Base-by-base conservation (phyloP, 2,113 vertebrate genomes). In the Platichthys stellatus region DNA sequence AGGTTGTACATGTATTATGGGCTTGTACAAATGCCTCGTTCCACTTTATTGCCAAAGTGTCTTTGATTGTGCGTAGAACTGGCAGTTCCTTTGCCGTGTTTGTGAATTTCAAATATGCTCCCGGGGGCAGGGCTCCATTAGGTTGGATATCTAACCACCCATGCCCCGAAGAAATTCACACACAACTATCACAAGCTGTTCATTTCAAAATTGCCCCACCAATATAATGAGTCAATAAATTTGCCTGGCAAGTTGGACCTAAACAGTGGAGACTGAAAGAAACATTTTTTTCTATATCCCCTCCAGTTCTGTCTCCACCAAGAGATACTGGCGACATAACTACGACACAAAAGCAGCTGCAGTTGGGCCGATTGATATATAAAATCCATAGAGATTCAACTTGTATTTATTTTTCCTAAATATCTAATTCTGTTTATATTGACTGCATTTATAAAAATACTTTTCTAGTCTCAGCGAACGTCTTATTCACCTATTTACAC, bases 171-270 rank as follows among this genome's bases (percentile, higher is more conserved):
- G 69, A 78, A 69, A 78, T 10, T 74, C 31, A 21, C 74, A 80
- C 82, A 54, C 23, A 74, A 45, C 76, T 89, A 86, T 85, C 78
- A 88, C 82, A 92, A 89, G 63, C 24, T 17, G 54, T 62, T 82
- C 63, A 17, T 71, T 69, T 61, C 31, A 49, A 49, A 49, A 80
- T 57, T 64, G 45, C 69, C 82, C 62, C 66, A 77, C 51, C 66
- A 67, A 66, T 45, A 35, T 40, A 62, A 81, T 43, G 59, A 86
- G 83, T 86, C 74, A 84, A 57, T 59, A 74, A 26, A 59, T 73
- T 62, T 71, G 68, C 53, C 75, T 69, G 47, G 20, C 64, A 70
- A 45, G 63, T 87, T 78, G 59, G 72, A 54, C 38, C 8, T 53
- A 21, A 4, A 45, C 28, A 12, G 21, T 59, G 28, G 7, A 7